Conservation (phyloP, 2,888 invertebrate species). For the Mamestra brassicae region DNA sequence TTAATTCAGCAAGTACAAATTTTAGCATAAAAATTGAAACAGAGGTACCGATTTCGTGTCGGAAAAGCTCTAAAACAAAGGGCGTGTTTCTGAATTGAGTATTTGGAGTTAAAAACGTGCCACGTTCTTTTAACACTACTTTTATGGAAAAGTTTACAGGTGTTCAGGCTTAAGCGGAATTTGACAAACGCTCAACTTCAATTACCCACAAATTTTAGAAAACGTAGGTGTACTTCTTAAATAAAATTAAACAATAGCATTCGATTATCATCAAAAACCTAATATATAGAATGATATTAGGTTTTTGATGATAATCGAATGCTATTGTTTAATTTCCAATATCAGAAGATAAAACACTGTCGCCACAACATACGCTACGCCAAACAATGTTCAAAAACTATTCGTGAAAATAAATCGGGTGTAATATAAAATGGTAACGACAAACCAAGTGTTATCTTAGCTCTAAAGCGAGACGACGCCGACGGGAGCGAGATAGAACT, state of each 20-base stretch:
- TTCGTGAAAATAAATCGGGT: slow-evolving; percentile 10
- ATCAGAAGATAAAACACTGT: slow-evolving; percentile 4
- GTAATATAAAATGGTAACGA: slow-evolving; percentile 29
- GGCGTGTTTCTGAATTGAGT: too few species aligned
- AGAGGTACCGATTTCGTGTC: not conserved
- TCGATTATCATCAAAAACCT: not conserved
- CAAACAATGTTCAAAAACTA: slow-evolving; percentile 13
- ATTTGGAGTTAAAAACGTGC: too few species aligned
- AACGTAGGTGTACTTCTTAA: too few species aligned
- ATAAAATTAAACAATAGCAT: not conserved
- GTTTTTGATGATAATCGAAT: too few species aligned
- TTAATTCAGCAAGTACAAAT: not conserved
- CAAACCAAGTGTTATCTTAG: slow-evolving; percentile 39
- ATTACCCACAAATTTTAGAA: too few species aligned
- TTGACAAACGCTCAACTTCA: too few species aligned
- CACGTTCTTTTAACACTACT: too few species aligned
- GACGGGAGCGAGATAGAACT: slow-evolving; percentile 19
- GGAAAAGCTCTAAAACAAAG: not conserved
- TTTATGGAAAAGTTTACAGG: too few species aligned
- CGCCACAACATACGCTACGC: not conserved
- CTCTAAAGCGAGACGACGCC: slow-evolving; percentile 17
- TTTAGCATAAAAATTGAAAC: not conserved
- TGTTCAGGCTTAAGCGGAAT: too few species aligned
- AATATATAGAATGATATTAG: too few species aligned
- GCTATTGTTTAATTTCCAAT: too few species aligned